Evolutionary conservation across 64 coral and sea anemone genomes (phyloP).

Genomic region (Montipora sp.): DNA sequence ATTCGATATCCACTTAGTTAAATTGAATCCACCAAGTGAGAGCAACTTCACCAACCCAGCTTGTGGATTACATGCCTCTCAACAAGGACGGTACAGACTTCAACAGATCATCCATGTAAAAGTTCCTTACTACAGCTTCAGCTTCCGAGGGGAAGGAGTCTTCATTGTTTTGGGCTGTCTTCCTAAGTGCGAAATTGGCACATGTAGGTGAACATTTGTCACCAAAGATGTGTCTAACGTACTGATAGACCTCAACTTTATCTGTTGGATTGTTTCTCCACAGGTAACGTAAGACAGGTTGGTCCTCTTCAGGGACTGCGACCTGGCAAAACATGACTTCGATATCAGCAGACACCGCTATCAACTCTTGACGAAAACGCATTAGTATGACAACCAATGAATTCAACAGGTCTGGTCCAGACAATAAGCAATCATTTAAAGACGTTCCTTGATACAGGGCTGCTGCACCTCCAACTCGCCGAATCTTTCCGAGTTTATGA

Average conservation of each 20-base stretch:
- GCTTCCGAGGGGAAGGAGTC: no score
- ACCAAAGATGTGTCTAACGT: no score
- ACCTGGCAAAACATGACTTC: constrained; percentile 25
- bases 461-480: neutral
- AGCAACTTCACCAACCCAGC: neutral
- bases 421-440: neutral
- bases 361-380: constrained; percentile 5
- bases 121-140: neutral
- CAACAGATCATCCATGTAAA: neutral
- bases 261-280: neutral
- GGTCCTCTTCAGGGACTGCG: neutral
- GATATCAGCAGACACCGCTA: constrained; percentile 5
- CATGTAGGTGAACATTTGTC: no score
- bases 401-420: constrained; percentile 16
- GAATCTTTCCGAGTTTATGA: neutral
- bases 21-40: neutral
- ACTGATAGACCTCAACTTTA: no score
- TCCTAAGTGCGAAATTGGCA: no score
- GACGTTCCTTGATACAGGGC: constrained; percentile 9
- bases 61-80: no score
- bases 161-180: no score
- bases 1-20: constrained; percentile 7
- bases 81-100: constrained; percentile 13
- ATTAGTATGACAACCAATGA: constrained; percentile 17
- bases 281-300: neutral